Evolutionary conservation across 2,113 vertebrate species (phyloP), one percentile per base, ranked within the genome.

Genomic region (Naja naja): DNA sequence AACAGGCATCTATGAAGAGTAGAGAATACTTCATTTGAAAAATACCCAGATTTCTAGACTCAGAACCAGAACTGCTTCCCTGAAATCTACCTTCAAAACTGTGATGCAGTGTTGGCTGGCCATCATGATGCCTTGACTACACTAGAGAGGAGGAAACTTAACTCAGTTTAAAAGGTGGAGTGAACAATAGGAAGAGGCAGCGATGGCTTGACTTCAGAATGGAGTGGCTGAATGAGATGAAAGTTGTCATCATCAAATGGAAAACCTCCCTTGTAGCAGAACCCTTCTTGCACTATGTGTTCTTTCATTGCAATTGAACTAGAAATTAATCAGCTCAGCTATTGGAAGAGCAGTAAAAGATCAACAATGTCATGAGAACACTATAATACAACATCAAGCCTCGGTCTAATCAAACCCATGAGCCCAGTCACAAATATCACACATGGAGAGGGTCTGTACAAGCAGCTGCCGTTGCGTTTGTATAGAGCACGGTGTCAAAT

Each of bases 401-500:
- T 34, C 0, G 14, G n/a, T 34, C 5, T 69, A 69, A 69, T 69
- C 64, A 69, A 74, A 74, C n/a, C 64, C 64, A 34, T 34, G 64
- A 74, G n/a, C 30, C 64, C 30, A 74, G 64, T 5, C 64, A 74
- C 64, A 74, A 74, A 34, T 34, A 25, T 18, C 64, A 34, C 12
- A 34, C 5, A 34, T 6, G 64, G 64, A 74, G 64, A 34, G 64
- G 58, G 64, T 34, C n/a, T 74, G 20, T 74, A 4, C 52, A 47
- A 92, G 22, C 34, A 45, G 11, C 87, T 92, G 91, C 52, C 64
- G 27, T 92, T 69, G 22, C 45, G 45, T 92, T 88, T n/a, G n/a
- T 74, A 69, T 27, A 53, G 14, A 53, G 2, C 14, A 53, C 0
- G 53, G 53, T 53, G 53, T 53, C 53, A 53, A 53, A 53, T 14